These are phyloP conservation scores for Danio choprae DNA, from an alignment of 2,797 vertebrate species.

Conservation along the genomic window DNA sequence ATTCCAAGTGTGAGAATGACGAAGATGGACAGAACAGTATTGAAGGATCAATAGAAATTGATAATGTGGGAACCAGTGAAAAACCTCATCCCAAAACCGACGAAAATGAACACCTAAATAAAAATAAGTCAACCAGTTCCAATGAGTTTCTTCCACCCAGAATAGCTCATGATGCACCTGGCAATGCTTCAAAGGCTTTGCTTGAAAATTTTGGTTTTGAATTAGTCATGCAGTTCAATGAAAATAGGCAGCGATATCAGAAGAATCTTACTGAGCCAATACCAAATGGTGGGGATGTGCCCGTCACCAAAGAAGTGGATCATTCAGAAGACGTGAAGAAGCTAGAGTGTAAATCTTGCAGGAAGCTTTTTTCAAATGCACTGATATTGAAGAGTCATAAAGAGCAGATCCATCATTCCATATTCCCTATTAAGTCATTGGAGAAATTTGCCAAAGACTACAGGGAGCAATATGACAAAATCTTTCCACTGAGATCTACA, in stretches of 20 bases:
- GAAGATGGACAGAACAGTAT: slow-evolving; percentile 79
- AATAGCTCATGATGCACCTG: slow-evolving; percentile 91
- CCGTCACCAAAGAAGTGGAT: slow-evolving; percentile 66
- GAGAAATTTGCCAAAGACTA: slow-evolving; percentile 96
- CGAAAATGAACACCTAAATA: slow-evolving; percentile 50
- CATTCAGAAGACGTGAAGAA: slow-evolving; percentile 79
- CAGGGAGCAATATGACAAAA: slow-evolving; percentile 92
- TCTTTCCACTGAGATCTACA: slow-evolving; percentile 87
- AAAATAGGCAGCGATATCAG: slow-evolving; percentile 94
- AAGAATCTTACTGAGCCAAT: slow-evolving; percentile 79
- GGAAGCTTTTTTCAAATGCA: slow-evolving; percentile 95
- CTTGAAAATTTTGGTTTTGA: slow-evolving; percentile 98
- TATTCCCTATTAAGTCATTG: slow-evolving; percentile 91
- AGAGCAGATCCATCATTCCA: slow-evolving; percentile 92
- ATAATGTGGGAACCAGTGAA: slow-evolving; percentile 75
- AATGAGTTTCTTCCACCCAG: slow-evolving; percentile 88
- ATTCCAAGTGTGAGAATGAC: slow-evolving; percentile 72
- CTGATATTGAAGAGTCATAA: slow-evolving; percentile 98
- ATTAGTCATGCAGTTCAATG: slow-evolving; percentile 95
- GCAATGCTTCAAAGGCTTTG: slow-evolving; percentile 91
- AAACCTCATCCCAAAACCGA: slow-evolving; percentile 73
- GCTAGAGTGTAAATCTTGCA: slow-evolving; percentile 89
- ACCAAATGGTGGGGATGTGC: slow-evolving; percentile 58
- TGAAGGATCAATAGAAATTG: slow-evolving; percentile 69
- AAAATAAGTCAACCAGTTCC: slow-evolving; percentile 60